These are phyloP conservation scores for Deroptyus accipitrinus DNA, from an alignment of 2,113 vertebrate genomes.

Conservation along the genomic window DNA sequence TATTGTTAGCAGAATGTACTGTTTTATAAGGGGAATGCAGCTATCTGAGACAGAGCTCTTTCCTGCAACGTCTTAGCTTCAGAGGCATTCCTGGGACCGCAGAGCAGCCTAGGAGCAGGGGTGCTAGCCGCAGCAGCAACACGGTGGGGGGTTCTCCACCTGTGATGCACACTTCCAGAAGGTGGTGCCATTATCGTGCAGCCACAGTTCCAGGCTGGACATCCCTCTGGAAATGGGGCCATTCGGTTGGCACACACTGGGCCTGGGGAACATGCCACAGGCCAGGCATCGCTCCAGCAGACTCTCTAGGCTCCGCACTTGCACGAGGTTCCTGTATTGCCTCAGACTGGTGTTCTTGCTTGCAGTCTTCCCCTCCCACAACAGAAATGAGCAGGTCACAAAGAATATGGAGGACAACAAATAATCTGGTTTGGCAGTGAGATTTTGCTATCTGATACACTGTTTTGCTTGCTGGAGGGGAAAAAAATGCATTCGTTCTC, in stretches of 20 bases:
- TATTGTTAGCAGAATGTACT: background rate
- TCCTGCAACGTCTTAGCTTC: background rate
- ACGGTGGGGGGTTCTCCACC: background rate
- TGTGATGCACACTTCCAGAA: background rate
- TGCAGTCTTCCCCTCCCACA: fast-evolving
- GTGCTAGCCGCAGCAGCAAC: background rate
- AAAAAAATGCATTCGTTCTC: background rate
- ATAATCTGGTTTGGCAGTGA: background rate
- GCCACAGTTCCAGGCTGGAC: too few species aligned
- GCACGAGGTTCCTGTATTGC: background rate
- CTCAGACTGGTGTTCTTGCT: background rate
- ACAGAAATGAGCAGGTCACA: background rate
- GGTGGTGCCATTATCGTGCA: fast-evolving
- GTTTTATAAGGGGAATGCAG: background rate
- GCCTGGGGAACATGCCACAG: background rate
- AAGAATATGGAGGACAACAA: background rate
- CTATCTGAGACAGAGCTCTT: background rate
- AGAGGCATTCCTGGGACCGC: background rate
- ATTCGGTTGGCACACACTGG: fast-evolving
- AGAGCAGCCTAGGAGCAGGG: background rate
- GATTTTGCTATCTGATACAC: background rate
- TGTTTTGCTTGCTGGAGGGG: background rate
- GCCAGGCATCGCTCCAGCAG: background rate
- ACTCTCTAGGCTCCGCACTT: background rate
- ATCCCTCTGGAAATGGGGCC: background rate